Evolutionary conservation across 2,888 invertebrate genomes (phyloP).

Genomic region (Nemapogon koenigi): DNA sequence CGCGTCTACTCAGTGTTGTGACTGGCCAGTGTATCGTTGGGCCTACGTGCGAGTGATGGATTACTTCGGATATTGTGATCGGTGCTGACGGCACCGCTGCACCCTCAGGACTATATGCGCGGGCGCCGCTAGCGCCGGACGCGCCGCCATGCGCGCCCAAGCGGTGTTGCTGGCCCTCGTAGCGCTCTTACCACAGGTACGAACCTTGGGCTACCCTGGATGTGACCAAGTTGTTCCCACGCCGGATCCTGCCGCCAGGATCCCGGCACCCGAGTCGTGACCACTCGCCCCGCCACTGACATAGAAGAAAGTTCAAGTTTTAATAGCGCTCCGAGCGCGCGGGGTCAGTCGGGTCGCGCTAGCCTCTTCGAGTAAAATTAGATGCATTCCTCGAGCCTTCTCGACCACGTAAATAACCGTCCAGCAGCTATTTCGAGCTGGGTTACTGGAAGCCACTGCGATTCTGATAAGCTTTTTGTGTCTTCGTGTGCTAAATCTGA

Average conservation of each 20-base stretch:
- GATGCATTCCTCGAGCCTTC: slow-evolving; percentile 57
- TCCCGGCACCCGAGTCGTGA: slow-evolving; percentile 38
- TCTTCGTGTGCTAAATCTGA: not conserved
- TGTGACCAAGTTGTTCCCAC: no score
- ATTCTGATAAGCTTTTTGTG: no score
- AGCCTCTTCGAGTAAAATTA: slow-evolving; percentile 62
- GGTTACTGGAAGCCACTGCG: slow-evolving; percentile 57
- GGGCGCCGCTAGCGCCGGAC: slow-evolving; percentile 57
- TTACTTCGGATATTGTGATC: slow-evolving; percentile 43
- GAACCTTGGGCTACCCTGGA: not conserved
- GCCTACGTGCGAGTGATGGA: slow-evolving; percentile 55
- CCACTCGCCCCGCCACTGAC: no score
- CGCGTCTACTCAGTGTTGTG: no score
- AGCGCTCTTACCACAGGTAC: slow-evolving; percentile 65
- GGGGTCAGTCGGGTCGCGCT: slow-evolving; percentile 60
- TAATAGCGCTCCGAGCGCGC: slow-evolving; percentile 42
- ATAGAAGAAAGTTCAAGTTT: slow-evolving; percentile 64
- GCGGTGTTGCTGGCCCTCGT: slow-evolving; percentile 62
- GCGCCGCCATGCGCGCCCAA: slow-evolving; percentile 63
- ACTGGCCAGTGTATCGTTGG: slow-evolving; percentile 2
- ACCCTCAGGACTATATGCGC: slow-evolving; percentile 43
- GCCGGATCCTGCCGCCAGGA: slow-evolving; percentile 28
- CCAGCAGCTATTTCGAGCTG: slow-evolving; percentile 48
- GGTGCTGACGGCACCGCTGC: slow-evolving; percentile 29
- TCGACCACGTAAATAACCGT: slow-evolving; percentile 10